Percentiles rank a stretch among this genome's conserved stretches.
These are phyloP conservation scores for Gari tellinella DNA, from an alignment of 2,888 invertebrate species.

Conservation along the genomic window DNA sequence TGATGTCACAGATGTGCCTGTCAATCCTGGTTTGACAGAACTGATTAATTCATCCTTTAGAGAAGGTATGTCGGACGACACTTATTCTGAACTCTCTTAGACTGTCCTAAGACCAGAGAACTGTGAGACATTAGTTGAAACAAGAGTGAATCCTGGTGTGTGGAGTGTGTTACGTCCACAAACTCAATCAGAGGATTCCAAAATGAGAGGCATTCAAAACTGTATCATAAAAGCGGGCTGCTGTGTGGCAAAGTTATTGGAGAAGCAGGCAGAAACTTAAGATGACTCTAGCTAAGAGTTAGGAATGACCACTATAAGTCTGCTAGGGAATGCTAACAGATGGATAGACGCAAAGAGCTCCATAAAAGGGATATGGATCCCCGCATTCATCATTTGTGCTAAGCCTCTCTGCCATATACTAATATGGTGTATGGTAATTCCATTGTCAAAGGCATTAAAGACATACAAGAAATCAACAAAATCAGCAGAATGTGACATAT, in stretches of 20 bases:
- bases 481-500: no score
- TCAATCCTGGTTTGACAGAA: slow-evolving; percentile 1
- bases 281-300: not conserved
- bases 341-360: slow-evolving; percentile 23
- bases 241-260: slow-evolving; percentile 21
- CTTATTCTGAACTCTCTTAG: not conserved
- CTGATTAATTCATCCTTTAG: no score
- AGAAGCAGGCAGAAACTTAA: slow-evolving; percentile 8
- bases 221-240: slow-evolving; percentile 40
- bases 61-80: slow-evolving; percentile 16
- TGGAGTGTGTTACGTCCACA: slow-evolving; percentile 20
- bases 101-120: slow-evolving; percentile 14
- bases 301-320: slow-evolving; percentile 17
- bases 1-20: not conserved
- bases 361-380: slow-evolving; percentile 38
- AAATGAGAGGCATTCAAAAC: slow-evolving; percentile 24
- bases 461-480: no score
- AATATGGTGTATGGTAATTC: no score
- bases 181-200: slow-evolving; percentile 33
- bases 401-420: slow-evolving; percentile 20
- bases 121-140: slow-evolving; percentile 10
- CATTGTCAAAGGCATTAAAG: no score
- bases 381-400: slow-evolving; percentile 33
- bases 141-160: slow-evolving; percentile 14
- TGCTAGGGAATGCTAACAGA: slow-evolving; percentile 35